Conservation (phyloP, 2,113 vertebrate genomes). For the Hippocampus zosterae region DNA sequence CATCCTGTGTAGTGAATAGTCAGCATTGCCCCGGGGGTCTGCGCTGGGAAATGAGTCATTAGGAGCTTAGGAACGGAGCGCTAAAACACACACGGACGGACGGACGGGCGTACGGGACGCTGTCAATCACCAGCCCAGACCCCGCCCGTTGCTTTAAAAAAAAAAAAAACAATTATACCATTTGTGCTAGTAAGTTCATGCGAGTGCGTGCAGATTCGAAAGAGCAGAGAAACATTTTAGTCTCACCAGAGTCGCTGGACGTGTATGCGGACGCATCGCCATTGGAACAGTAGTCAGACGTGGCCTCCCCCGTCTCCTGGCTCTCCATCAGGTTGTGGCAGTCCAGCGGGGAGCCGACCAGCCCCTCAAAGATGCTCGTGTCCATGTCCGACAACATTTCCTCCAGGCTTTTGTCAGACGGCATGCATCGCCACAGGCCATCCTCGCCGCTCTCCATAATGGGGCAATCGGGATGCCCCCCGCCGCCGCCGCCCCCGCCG, state of each 20-base stretch:
- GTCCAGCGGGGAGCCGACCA: conserved; percentile 68
- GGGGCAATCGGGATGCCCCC: background rate
- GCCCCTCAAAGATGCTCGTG: conserved; percentile 71
- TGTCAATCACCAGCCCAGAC: conserved; percentile 12
- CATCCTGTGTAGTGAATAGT: conserved; percentile 6
- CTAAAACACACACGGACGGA: background rate
- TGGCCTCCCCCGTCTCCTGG: conserved; percentile 58
- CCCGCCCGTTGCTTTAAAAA: conserved; percentile 9
- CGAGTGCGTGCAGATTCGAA: background rate
- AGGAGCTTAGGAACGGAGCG: conserved; percentile 9
- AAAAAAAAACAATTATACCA: background rate
- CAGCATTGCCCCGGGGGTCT: conserved; percentile 10
- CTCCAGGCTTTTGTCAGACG: conserved; percentile 43
- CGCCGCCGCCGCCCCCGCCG: conserved; percentile 14
- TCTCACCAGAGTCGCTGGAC: conserved; percentile 74
- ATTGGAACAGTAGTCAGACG: conserved; percentile 65
- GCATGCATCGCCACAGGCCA: conserved; percentile 61
- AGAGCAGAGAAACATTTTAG: background rate
- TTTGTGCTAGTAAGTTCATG: too few species aligned
- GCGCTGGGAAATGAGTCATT: conserved; percentile 25
- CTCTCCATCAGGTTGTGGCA: conserved; percentile 60
- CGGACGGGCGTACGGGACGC: too few species aligned
- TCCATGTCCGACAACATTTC: conserved; percentile 74
- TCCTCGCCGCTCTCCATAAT: conserved; percentile 52
- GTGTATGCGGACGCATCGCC: conserved; percentile 59